Conservation (phyloP, 2,888 invertebrate genomes). For the Odiellus spinosus region DNA sequence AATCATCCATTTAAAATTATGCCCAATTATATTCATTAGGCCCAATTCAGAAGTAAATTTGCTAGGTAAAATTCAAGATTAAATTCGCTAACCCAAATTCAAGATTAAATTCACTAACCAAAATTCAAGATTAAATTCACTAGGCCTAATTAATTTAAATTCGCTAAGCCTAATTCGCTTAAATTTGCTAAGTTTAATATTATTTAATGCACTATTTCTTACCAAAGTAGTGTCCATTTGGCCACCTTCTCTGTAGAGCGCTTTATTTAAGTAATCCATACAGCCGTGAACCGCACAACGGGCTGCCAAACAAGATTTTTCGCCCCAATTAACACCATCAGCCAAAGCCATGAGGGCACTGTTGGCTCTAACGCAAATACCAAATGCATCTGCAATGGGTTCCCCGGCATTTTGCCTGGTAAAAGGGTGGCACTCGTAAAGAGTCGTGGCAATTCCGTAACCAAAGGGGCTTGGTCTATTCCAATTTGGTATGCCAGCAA, state of each 20-base stretch:
- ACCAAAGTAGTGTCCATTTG: constrained; percentile 32
- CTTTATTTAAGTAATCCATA: constrained; percentile 61
- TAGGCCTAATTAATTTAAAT: too few relatives aligned
- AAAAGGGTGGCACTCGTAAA: constrained; percentile 67
- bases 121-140: background rate
- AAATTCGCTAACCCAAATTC: too few relatives aligned
- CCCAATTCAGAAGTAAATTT: background rate
- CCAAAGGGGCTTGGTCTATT: constrained; percentile 40
- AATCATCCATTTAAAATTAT: background rate
- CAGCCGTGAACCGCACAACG: constrained; percentile 70
- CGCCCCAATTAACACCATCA: constrained; percentile 85
- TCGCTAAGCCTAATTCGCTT: too few relatives aligned
- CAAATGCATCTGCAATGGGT: constrained; percentile 77
- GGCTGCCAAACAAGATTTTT: constrained; percentile 66
- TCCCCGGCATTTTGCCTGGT: constrained; percentile 48
- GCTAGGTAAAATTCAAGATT: background rate
- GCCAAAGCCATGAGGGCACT: constrained; percentile 62
- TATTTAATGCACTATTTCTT: constrained; percentile 15
- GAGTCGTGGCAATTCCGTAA: constrained; percentile 54
- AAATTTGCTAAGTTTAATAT: too few relatives aligned
- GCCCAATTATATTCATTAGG: background rate
- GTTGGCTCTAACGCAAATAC: constrained; percentile 48
- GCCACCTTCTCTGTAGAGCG: constrained; percentile 35
- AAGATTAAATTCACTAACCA: background rate
- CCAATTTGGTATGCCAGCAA: constrained; percentile 42